phyloP scores from a whole-genome alignment of 2,888 invertebrate species.

The Abscondita cerata region DNA sequence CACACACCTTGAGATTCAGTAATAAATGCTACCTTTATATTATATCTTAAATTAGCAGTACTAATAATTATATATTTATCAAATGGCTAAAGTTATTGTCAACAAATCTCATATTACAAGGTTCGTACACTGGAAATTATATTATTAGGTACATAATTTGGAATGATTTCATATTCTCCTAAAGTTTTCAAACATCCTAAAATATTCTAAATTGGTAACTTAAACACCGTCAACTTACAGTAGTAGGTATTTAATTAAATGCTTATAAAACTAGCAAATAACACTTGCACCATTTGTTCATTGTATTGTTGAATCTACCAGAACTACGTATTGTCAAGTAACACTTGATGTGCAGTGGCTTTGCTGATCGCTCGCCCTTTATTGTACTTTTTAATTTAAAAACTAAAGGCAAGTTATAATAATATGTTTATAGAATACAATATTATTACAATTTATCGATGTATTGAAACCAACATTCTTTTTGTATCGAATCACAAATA shows the following conservation, averaged over 20 bases:
- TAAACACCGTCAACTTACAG: conserved; percentile 54
- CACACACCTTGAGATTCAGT: conserved; percentile 55
- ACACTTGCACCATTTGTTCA: conserved; percentile 60
- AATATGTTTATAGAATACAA: conserved; percentile 33
- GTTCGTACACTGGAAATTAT: conserved; percentile 56
- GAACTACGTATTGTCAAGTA: conserved; percentile 60
- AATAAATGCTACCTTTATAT: conserved; percentile 57
- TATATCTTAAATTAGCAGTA: conserved; percentile 54
- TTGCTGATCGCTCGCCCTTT: conserved; percentile 47
- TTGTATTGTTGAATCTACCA: conserved; percentile 58
- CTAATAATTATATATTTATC: conserved; percentile 55
- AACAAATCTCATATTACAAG: conserved; percentile 57
- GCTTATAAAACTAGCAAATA: conserved; percentile 55
- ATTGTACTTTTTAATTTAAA: conserved; percentile 55
- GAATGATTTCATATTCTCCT: conserved; percentile 51
- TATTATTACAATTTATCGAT: conserved; percentile 46
- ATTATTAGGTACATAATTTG: conserved; percentile 58
- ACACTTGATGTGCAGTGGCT: conserved; percentile 56
- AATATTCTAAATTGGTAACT: conserved; percentile 51
- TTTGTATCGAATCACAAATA: conserved; percentile 41
- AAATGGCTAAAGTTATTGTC: conserved; percentile 61
- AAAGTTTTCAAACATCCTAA: conserved; percentile 50
- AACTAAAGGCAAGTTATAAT: conserved; percentile 53
- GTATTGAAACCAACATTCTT: conserved; percentile 49
- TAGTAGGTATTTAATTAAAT: conserved; percentile 51